Evolutionary conservation across 1,140 invertebrate genomes (phyloP).

Genomic region (Mercenaria mercenaria): DNA sequence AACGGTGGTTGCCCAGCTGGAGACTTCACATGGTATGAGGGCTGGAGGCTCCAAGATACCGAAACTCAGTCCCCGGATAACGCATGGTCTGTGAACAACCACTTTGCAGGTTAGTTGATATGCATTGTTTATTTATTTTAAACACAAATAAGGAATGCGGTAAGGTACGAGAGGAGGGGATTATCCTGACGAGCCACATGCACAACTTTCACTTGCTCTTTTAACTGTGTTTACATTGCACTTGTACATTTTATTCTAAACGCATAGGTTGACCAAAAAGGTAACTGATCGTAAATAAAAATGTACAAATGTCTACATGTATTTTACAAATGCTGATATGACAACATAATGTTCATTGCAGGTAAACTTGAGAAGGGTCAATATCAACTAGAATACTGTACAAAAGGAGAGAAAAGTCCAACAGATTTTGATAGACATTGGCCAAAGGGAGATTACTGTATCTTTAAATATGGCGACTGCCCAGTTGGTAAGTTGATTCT

Average conservation of each 20-base stretch:
- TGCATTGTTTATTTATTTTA: too few relatives aligned
- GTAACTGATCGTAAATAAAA: too few relatives aligned
- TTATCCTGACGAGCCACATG: too few relatives aligned
- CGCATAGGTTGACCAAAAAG: too few relatives aligned
- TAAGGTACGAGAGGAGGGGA: too few relatives aligned
- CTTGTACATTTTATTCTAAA: too few relatives aligned
- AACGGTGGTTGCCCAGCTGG: constrained; percentile 68
- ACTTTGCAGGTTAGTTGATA: constrained; percentile 60
- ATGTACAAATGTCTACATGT: too few relatives aligned
- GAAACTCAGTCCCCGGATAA: constrained; percentile 66
- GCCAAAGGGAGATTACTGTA: constrained; percentile 78
- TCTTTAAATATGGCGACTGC: constrained; percentile 75
- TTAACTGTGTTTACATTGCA: too few relatives aligned
- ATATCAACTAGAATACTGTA: constrained; percentile 69
- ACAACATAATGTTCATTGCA: background rate
- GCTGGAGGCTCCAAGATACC: constrained; percentile 71
- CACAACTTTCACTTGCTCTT: too few relatives aligned
- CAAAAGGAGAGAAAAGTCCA: constrained; percentile 65
- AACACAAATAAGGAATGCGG: too few relatives aligned
- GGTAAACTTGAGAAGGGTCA: background rate
- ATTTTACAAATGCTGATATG: too few relatives aligned
- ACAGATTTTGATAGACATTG: constrained; percentile 73
- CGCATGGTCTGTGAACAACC: constrained; percentile 51
- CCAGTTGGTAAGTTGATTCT: constrained; percentile 65
- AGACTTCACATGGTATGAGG: constrained; percentile 72